Evolutionary conservation across 2,797 vertebrate species (phyloP).

Genomic region (Chaenodraco wilsoni): DNA sequence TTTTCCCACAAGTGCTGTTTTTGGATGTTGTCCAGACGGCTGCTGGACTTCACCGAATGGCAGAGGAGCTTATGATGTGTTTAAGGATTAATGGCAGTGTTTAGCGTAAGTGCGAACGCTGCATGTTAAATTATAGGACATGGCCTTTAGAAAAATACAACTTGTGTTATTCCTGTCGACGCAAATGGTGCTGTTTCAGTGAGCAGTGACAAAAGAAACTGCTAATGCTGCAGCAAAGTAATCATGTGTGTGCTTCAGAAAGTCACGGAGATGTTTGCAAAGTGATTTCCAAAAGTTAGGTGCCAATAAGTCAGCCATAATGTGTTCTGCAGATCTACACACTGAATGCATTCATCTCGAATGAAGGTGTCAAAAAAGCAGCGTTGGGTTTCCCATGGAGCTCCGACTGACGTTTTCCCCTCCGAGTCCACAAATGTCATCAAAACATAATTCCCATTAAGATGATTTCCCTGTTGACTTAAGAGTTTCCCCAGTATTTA

Average conservation of each 20-base stretch:
- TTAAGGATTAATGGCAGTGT: slow-evolving; percentile 70
- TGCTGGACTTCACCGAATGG: slow-evolving; percentile 50
- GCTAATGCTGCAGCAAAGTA: slow-evolving; percentile 5
- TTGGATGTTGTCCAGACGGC: slow-evolving; percentile 66
- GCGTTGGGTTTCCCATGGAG: slow-evolving; percentile 54
- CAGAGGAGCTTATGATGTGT: slow-evolving; percentile 68
- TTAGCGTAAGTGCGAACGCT: slow-evolving; percentile 53
- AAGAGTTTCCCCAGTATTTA: slow-evolving; percentile 45
- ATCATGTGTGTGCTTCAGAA: slow-evolving; percentile 14
- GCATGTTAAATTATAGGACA: slow-evolving; percentile 44
- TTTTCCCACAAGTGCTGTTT: slow-evolving; percentile 52
- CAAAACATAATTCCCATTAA: slow-evolving; percentile 62
- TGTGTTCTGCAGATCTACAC: slow-evolving; percentile 52
- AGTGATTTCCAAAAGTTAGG: slow-evolving; percentile 15
- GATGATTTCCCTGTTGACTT: slow-evolving; percentile 66
- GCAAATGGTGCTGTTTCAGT: slow-evolving; percentile 32
- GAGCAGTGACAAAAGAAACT: slow-evolving; percentile 33
- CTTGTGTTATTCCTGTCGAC: slow-evolving; percentile 50
- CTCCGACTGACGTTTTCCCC: not conserved
- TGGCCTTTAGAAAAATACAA: slow-evolving; percentile 42
- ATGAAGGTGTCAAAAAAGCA: slow-evolving; percentile 56
- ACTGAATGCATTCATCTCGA: slow-evolving; percentile 26
- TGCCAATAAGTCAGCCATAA: slow-evolving; percentile 27
- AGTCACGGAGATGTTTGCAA: slow-evolving; percentile 21
- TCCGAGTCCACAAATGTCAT: slow-evolving; percentile 59